Percentiles rank a stretch among this genome's conserved stretches.
Evolutionary conservation across 2,797 vertebrate genomes (phyloP).

Genomic region (Hippocampus kuda): DNA sequence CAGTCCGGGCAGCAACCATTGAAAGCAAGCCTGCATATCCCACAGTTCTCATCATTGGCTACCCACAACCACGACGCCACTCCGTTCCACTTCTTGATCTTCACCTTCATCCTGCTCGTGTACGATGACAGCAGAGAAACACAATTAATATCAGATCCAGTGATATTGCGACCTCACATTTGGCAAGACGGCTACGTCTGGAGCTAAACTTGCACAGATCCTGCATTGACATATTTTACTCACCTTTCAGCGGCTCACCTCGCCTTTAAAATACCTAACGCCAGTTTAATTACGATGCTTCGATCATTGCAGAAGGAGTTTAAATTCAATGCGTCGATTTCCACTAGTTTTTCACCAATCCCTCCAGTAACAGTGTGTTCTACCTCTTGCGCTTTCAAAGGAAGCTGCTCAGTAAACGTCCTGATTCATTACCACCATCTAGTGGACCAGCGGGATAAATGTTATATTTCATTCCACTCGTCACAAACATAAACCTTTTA

Average conservation of each 20-base stretch:
- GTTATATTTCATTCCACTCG: background rate
- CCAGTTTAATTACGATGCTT: background rate
- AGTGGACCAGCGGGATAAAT: background rate
- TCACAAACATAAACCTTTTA: too few species aligned
- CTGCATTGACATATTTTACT: background rate
- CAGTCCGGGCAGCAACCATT: constrained; percentile 97
- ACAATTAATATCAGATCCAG: background rate
- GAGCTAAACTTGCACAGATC: background rate
- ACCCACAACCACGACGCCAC: constrained; percentile 97
- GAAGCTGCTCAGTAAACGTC: background rate
- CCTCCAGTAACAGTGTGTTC: background rate
- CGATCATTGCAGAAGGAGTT: background rate
- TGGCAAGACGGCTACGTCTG: background rate
- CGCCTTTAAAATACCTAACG: background rate
- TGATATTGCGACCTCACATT: background rate
- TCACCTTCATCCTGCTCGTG: constrained; percentile 73
- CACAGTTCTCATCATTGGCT: constrained; percentile 95
- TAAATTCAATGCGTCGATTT: background rate
- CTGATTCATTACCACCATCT: background rate
- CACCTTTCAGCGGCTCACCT: background rate
- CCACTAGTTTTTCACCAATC: background rate
- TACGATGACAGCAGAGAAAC: background rate
- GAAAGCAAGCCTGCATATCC: constrained; percentile 92
- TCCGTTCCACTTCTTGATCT: constrained; percentile 86
- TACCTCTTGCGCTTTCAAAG: background rate